These are phyloP conservation scores for Alethe castanea DNA, from an alignment of 2,113 vertebrate genomes.

Conservation along the genomic window DNA sequence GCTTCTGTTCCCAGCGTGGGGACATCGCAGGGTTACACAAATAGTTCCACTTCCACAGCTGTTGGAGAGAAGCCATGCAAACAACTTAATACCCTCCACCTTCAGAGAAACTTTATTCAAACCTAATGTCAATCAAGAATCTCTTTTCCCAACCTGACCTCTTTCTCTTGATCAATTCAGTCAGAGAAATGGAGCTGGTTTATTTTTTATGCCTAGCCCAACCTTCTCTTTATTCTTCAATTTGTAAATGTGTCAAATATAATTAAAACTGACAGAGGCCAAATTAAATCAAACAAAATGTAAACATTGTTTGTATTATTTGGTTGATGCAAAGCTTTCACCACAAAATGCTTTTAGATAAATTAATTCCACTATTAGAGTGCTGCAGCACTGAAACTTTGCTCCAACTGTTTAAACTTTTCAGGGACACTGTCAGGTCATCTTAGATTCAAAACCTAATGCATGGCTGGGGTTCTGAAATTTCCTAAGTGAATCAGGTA, in stretches of 20 bases:
- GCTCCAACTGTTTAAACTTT: not conserved
- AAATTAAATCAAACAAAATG: constrained; percentile 24
- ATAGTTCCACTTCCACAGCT: not conserved
- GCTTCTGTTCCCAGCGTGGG: not conserved
- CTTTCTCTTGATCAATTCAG: not conserved
- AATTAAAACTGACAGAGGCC: not conserved
- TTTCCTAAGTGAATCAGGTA: not conserved
- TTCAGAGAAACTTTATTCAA: not conserved
- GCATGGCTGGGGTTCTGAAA: not conserved
- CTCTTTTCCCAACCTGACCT: not conserved
- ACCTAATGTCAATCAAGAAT: not conserved
- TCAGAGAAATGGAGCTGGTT: not conserved
- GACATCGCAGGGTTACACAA: not conserved
- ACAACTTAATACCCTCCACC: not conserved
- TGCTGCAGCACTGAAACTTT: not conserved
- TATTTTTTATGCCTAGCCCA: not conserved
- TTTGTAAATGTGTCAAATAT: constrained; percentile 25
- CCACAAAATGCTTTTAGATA: constrained; percentile 37
- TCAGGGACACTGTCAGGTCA: not conserved
- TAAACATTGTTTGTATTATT: not conserved
- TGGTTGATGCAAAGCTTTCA: not conserved
- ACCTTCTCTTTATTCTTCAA: not conserved
- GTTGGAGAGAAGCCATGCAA: not conserved
- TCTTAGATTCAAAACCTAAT: constrained; percentile 7
- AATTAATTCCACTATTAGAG: constrained; percentile 18